Conservation (phyloP, 2,113 vertebrate genomes). For the Ranitomeya imitator region DNA sequence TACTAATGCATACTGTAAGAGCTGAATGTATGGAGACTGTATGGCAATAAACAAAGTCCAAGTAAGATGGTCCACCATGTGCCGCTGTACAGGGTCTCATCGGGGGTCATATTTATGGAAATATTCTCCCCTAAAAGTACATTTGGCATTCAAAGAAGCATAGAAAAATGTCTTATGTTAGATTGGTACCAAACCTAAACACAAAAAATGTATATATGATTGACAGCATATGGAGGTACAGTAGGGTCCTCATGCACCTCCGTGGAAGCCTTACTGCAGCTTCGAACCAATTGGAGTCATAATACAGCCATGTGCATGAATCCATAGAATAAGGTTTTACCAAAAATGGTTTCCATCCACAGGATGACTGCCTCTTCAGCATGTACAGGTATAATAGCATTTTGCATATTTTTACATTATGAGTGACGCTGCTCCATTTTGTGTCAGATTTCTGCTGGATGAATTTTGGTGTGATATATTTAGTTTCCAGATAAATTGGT, state of each 20-base stretch:
- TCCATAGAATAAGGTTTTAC: neutral
- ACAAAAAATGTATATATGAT: neutral
- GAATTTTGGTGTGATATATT: slow-evolving; percentile 28
- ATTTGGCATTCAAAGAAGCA: neutral
- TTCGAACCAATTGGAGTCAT: neutral
- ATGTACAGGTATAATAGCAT: neutral
- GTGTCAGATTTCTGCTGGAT: neutral
- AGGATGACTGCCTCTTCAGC: neutral
- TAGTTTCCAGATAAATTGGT: slow-evolving; percentile 23
- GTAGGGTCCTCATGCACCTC: neutral
- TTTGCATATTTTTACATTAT: slow-evolving; percentile 13
- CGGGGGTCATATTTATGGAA: too few species aligned
- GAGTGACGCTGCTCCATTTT: slow-evolving; percentile 11
- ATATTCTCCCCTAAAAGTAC: too few species aligned
- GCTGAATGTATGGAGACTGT: neutral
- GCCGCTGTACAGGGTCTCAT: neutral
- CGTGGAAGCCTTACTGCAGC: neutral
- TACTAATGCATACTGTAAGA: neutral
- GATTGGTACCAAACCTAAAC: neutral
- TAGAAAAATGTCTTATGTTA: neutral
- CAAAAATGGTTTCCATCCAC: neutral
- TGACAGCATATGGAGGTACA: neutral
- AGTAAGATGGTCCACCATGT: neutral
- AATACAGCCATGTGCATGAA: neutral
- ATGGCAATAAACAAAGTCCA: neutral